Base-by-base conservation (phyloP, 2,113 vertebrate species). In the Gymnocephalus cernua region DNA sequence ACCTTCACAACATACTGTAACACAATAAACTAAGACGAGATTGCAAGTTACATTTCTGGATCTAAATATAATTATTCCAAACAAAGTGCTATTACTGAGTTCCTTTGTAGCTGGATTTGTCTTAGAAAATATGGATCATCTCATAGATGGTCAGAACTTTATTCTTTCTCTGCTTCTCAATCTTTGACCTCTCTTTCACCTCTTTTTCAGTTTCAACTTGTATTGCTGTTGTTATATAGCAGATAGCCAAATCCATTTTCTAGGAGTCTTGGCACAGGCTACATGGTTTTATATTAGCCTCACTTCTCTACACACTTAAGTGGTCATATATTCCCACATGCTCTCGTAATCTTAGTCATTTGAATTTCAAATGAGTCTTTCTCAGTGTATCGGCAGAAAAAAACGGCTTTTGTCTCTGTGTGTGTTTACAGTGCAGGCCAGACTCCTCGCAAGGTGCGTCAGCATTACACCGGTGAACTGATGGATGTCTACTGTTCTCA, bases 401-500 rank as follows among this genome's bases (percentile, higher is more conserved):
- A 41, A n/a, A 23, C 5, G 29, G 14, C 56, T 9, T 53, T 3
- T 57, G 23, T 79, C 10, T 80, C 0, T 75, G 10, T 84, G 84
- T 81, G 88, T 90, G 84, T 91, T 66, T 69, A 77, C 95, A 99
- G 98, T 59, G 97, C 97, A 13, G 97, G 97, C 21, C 98, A 99
- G 94, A 99, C 98, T 0, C 98, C 98, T 12, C 94, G 95, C 79
- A 98, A 97, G 93, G 95, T 94, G 93, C 96, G 96, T 65, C 96
- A 96, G 23, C 58, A 94, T 41, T 97, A 96, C 93, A 94, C 93
- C 65, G 95, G 90, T 2, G 97, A 98, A 44, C 83, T 96, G 25
- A 94, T 97, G 93, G 98, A 99, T 45, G 94, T 98, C 59, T 99
- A 97, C 94, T 99, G 98, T 89, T 97, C 97, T 23, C 98, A 99